A percentile compares a stretch with the other conserved stretches of the same genome.
These are phyloP conservation scores for Potamarius usumacintae DNA, from an alignment of 2,113 vertebrate species.

Conservation along the genomic window DNA sequence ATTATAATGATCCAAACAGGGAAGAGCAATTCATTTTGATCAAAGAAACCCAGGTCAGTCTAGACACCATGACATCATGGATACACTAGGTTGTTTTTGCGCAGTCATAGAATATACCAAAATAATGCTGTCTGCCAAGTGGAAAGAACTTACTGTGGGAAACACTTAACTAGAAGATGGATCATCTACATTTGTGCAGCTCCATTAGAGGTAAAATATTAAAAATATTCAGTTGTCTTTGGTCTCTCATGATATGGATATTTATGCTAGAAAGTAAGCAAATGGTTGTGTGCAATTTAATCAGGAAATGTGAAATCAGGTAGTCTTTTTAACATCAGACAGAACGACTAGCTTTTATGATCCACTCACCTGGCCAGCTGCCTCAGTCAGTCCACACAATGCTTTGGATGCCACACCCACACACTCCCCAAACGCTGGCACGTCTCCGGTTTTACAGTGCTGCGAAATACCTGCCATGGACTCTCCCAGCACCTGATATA, in stretches of 20 bases:
- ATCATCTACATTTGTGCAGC: background rate
- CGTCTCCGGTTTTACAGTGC: conserved; percentile 93
- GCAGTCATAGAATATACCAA: background rate
- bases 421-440: conserved; percentile 90
- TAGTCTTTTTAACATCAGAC: background rate
- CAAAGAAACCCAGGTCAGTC: background rate
- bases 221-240: background rate
- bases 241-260: background rate
- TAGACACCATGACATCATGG: background rate
- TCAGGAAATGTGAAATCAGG: background rate
- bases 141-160: background rate
- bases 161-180: background rate
- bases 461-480: conserved; percentile 98
- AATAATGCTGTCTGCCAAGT: background rate
- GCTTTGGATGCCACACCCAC: conserved; percentile 95
- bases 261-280: background rate
- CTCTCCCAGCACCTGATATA: conserved; percentile 87
- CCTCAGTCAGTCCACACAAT: conserved; percentile 94
- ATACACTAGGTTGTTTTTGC: background rate
- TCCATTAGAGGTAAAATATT: no score
- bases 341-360: background rate
- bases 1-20: background rate
- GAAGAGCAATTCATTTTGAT: background rate
- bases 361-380: conserved; percentile 89
- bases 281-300: background rate